phyloP scores from a whole-genome alignment of 2,113 vertebrate genomes.

The Ploceus nigricollis region DNA sequence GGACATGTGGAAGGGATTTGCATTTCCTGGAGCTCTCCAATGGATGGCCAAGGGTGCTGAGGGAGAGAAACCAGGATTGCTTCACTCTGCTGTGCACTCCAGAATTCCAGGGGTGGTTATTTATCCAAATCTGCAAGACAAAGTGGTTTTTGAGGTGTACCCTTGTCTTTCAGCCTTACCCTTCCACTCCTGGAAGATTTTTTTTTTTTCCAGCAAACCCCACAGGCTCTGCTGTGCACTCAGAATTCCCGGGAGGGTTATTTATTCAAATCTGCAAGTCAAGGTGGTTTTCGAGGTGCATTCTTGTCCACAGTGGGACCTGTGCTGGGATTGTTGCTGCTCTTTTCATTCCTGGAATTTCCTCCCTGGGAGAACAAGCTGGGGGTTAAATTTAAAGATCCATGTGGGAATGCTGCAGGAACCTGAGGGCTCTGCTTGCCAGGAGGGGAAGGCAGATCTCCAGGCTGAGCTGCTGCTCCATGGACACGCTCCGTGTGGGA shows the following conservation, averaged over 20 bases:
- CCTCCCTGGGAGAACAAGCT: background rate
- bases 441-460: background rate
- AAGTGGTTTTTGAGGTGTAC: background rate
- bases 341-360: background rate
- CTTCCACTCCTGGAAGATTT: background rate
- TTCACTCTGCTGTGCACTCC: background rate
- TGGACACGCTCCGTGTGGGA: background rate
- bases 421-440: background rate
- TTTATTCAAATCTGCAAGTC: background rate
- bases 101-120: background rate
- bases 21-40: background rate
- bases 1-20: rapidly evolving
- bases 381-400: background rate
- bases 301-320: background rate
- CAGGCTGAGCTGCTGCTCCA: background rate
- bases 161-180: background rate
- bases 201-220: background rate
- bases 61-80: background rate
- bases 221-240: background rate
- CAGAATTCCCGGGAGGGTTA: background rate
- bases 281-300: background rate
- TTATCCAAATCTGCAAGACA: background rate
- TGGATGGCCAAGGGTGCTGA: rapidly evolving
- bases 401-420: background rate
- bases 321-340: background rate